These are phyloP conservation scores for Strongylocentrotus purpuratus DNA, from an alignment of 35 echinoderm and acorn worm species.

Conservation along the genomic window DNA sequence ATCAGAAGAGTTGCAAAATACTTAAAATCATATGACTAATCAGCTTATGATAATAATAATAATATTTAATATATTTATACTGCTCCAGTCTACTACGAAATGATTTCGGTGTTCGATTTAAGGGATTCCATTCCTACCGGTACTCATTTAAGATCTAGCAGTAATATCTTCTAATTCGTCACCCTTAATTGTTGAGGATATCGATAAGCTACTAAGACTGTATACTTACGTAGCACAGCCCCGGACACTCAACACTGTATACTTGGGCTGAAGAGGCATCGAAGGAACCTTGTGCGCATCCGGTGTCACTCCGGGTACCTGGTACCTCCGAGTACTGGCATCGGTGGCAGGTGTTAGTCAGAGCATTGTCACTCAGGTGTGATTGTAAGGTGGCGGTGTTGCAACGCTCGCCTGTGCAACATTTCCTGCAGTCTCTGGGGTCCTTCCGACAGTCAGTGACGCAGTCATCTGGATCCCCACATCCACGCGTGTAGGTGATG, in stretches of 20 bases:
- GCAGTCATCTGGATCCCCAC: not conserved
- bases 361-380: not conserved
- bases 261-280: not conserved
- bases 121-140: too few species aligned
- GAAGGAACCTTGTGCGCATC: not conserved
- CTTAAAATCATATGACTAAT: too few species aligned
- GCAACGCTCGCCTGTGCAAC: not conserved
- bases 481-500: not conserved
- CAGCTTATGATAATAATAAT: too few species aligned
- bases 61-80: too few species aligned
- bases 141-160: too few species aligned
- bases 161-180: too few species aligned
- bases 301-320: not conserved
- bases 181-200: too few species aligned
- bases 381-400: not conserved
- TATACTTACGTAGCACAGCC: not conserved
- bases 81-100: too few species aligned
- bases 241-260: not conserved
- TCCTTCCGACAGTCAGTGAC: not conserved
- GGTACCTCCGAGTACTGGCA: not conserved
- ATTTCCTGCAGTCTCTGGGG: not conserved
- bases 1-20: too few species aligned
- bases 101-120: too few species aligned
- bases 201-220: too few species aligned
- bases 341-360: not conserved